A percentile compares a stretch with the other conserved stretches of the same genome.
Conservation (phyloP, 2,113 vertebrate genomes). For the Caranx melampygus region DNA sequence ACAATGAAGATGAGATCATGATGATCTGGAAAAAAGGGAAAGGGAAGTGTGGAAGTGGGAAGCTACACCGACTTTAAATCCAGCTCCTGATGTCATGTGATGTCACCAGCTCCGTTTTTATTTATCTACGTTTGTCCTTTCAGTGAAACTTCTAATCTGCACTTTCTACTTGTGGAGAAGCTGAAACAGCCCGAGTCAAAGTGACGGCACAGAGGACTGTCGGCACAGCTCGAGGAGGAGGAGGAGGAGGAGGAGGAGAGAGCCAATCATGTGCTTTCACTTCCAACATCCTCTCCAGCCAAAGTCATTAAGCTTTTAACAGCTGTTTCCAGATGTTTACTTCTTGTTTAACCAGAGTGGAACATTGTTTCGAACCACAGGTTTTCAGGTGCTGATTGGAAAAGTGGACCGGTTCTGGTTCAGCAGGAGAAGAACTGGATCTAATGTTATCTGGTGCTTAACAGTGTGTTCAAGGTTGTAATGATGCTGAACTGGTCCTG, state of each 20-base stretch:
- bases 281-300: neutral
- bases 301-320: constrained; percentile 8
- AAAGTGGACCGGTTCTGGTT: neutral
- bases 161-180: neutral
- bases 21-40: constrained; percentile 24
- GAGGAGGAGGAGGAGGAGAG: neutral
- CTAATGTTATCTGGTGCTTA: neutral
- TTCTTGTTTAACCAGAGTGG: neutral
- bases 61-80: neutral
- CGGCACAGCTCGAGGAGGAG: neutral
- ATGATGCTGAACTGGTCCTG: neutral
- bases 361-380: neutral
- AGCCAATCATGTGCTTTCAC: neutral
- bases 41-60: constrained; percentile 1
- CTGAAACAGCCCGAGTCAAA: neutral
- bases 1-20: neutral
- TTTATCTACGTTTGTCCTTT: neutral
- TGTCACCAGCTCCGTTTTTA: neutral
- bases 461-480: neutral
- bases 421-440: neutral
- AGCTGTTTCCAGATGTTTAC: neutral
- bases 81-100: neutral
- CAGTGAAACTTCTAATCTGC: neutral
- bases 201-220: neutral
- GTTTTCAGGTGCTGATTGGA: neutral